phyloP scores from a whole-genome alignment of 2,888 invertebrate species.

The Synergus laeviventris region DNA sequence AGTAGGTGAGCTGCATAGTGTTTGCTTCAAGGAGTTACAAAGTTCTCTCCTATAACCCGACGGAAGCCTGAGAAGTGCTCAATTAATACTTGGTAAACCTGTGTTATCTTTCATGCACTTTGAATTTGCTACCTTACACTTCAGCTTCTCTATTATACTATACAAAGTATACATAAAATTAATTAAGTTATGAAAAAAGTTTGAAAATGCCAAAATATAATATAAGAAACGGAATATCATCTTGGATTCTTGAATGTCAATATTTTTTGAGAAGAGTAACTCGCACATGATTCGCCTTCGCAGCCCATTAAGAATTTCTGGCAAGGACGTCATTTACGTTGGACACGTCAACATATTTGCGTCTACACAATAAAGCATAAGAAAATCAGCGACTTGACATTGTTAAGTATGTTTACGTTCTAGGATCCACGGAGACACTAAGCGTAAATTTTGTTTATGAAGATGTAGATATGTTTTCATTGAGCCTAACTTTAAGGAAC shows the following conservation, averaged over 20 bases:
- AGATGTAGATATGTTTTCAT: constrained; percentile 27
- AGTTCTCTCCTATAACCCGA: constrained; percentile 52
- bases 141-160: neutral
- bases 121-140: constrained; percentile 43
- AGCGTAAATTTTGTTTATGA: constrained; percentile 2
- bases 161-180: no score
- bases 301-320: constrained; percentile 15
- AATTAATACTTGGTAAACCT: constrained; percentile 61
- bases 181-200: no score
- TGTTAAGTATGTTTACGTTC: constrained; percentile 19
- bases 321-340: constrained; percentile 1
- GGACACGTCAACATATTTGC: neutral
- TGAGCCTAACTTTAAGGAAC: neutral
- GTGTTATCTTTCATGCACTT: constrained; percentile 54
- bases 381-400: constrained; percentile 7
- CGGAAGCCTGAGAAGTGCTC: constrained; percentile 58
- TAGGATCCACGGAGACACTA: constrained; percentile 1
- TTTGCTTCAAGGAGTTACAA: constrained; percentile 54
- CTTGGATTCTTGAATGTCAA: neutral
- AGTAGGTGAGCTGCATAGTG: constrained; percentile 48
- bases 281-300: neutral
- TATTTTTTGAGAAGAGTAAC: neutral
- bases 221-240: neutral
- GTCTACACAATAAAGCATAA: constrained; percentile 2
- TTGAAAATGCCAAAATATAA: neutral